phyloP scores from a whole-genome alignment of 1,140 invertebrate genomes.

The Formica selysi region DNA sequence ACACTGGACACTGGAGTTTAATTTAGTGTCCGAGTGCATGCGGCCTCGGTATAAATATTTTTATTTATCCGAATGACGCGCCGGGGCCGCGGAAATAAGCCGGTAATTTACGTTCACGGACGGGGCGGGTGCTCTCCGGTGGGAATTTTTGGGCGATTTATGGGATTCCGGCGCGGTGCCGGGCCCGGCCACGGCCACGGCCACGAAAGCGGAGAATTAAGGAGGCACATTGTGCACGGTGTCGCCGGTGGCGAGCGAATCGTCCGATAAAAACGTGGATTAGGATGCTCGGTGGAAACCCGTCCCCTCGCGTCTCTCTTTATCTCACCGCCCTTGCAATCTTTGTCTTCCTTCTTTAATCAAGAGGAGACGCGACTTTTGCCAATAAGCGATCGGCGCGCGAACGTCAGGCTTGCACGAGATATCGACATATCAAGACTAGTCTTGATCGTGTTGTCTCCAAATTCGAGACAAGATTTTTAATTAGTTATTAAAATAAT shows the following conservation, averaged over 20 bases:
- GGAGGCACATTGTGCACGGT: slow-evolving; percentile 75
- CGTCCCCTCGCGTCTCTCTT: neutral
- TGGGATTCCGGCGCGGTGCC: slow-evolving; percentile 69
- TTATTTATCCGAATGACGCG: slow-evolving; percentile 78
- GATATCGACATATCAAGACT: too few species aligned
- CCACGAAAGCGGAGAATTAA: slow-evolving; percentile 78
- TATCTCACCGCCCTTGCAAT: neutral
- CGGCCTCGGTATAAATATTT: slow-evolving; percentile 83
- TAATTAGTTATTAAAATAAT: too few species aligned
- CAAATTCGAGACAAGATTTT: too few species aligned
- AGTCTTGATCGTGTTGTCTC: too few species aligned
- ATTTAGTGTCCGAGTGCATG: slow-evolving; percentile 83
- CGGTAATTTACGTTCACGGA: slow-evolving; percentile 82
- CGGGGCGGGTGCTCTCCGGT: slow-evolving; percentile 68
- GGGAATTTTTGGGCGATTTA: slow-evolving; percentile 84
- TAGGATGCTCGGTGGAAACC: slow-evolving; percentile 50
- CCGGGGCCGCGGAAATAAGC: slow-evolving; percentile 79
- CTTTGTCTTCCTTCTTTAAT: neutral
- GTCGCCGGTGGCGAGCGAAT: slow-evolving; percentile 45
- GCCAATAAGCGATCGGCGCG: neutral
- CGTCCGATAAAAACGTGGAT: slow-evolving; percentile 79
- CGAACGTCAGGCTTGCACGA: too few species aligned
- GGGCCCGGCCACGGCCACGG: slow-evolving; percentile 15
- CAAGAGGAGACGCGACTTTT: neutral
- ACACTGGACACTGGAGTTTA: slow-evolving; percentile 72